phyloP scores from a whole-genome alignment of 2,797 vertebrate species.

The Notolabrus celidotus region DNA sequence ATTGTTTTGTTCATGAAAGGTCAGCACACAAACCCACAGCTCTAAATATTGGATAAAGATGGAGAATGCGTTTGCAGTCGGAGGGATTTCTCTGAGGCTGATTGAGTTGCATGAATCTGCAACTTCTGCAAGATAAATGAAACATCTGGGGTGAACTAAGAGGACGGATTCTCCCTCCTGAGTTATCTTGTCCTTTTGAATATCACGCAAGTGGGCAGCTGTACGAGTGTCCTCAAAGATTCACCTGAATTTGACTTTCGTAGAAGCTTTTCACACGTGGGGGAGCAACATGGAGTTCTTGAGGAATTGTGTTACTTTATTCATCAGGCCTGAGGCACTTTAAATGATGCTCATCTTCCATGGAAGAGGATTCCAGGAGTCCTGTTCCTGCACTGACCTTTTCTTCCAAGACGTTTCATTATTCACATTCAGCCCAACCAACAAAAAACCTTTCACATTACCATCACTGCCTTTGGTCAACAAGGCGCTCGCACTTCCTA shows the following conservation, averaged over 20 bases:
- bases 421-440: background rate
- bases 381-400: conserved; percentile 12
- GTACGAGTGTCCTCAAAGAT: background rate
- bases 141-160: background rate
- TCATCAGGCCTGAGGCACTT: background rate
- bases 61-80: conserved; percentile 48
- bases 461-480: conserved; percentile 1
- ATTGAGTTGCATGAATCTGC: conserved; percentile 23
- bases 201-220: background rate
- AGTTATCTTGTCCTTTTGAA: background rate
- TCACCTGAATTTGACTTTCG: background rate
- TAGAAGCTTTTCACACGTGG: background rate
- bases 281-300: background rate
- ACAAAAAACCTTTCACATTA: background rate
- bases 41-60: conserved; percentile 57
- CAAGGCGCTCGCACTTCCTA: conserved; percentile 9
- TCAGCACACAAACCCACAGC: conserved; percentile 11
- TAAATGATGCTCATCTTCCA: conserved; percentile 13
- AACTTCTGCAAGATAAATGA: conserved; percentile 25
- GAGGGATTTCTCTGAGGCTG: conserved; percentile 12
- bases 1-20: conserved; percentile 9
- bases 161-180: background rate
- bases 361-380: conserved; percentile 5
- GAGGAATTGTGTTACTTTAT: background rate
- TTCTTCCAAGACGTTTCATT: conserved; percentile 24